Percentiles rank a stretch among this genome's conserved stretches.
Conservation (phyloP, 1,140 invertebrate genomes). For the Philopotamus ludificatus region DNA sequence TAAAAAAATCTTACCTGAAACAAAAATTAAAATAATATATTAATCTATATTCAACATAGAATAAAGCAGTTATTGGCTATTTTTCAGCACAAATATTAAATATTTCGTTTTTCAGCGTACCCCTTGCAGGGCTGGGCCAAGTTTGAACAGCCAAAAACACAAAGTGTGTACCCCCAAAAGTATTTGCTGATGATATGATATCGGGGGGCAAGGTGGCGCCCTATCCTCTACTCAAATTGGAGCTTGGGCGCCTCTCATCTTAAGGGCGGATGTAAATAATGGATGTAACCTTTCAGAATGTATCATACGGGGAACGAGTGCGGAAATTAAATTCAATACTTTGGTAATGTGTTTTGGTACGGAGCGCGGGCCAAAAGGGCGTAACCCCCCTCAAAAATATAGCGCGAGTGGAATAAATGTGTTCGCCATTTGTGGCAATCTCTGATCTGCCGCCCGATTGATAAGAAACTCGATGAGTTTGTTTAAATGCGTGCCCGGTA, state of each 20-base stretch:
- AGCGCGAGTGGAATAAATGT: too few species aligned
- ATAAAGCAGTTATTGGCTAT: not conserved
- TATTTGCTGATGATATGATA: conserved; percentile 29
- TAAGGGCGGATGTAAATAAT: conserved; percentile 41
- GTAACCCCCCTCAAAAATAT: conserved; percentile 1
- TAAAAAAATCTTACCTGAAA: too few species aligned
- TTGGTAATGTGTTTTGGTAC: conserved; percentile 40
- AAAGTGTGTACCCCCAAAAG: conserved; percentile 11
- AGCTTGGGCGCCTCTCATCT: conserved; percentile 25
- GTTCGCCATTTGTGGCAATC: too few species aligned
- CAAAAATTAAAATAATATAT: not conserved
- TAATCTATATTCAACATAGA: not conserved
- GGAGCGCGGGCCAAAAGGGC: conserved; percentile 27
- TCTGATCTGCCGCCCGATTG: too few species aligned
- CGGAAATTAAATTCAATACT: conserved; percentile 43
- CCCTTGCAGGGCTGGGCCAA: conserved; percentile 13
- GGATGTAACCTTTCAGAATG: conserved; percentile 40
- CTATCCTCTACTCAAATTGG: conserved; percentile 4
- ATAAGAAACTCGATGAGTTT: too few species aligned
- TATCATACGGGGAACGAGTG: conserved; percentile 36
- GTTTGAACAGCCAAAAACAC: conserved; percentile 14
- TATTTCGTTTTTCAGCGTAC: not conserved
- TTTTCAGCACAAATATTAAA: not conserved
- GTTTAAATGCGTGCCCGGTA: too few species aligned
- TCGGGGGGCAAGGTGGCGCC: conserved; percentile 1